phyloP scores from a whole-genome alignment of 2,888 invertebrate species.

The Sympetrum striolatum region DNA sequence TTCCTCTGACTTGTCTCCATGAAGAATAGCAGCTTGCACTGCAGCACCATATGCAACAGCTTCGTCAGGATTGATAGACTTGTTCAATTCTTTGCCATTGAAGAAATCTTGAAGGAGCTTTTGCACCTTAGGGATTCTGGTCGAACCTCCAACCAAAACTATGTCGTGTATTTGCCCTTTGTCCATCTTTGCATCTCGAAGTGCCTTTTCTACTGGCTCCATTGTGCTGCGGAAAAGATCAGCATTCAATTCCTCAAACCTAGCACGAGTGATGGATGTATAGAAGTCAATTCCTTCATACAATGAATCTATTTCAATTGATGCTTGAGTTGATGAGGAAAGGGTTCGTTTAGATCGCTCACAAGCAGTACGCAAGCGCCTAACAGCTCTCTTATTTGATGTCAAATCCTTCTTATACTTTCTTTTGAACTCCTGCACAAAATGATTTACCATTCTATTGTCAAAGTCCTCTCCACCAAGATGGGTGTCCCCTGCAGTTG shows the following conservation, averaged over 20 bases:
- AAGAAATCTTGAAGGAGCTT: slow-evolving; percentile 65
- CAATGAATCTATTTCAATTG: slow-evolving; percentile 65
- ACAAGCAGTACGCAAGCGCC: slow-evolving; percentile 61
- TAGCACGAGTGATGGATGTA: slow-evolving; percentile 68
- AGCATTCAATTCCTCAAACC: slow-evolving; percentile 65
- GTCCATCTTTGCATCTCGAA: slow-evolving; percentile 69
- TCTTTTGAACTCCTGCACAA: slow-evolving; percentile 64
- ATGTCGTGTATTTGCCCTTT: slow-evolving; percentile 65
- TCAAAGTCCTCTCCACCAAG: slow-evolving; percentile 68
- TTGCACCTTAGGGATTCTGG: slow-evolving; percentile 73
- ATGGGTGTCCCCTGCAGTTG: slow-evolving; percentile 69
- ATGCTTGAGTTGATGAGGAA: slow-evolving; percentile 61
- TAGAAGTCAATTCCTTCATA: slow-evolving; percentile 70
- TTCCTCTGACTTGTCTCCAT: slow-evolving; percentile 64
- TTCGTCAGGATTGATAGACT: slow-evolving; percentile 76
- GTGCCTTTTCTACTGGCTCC: slow-evolving; percentile 70
- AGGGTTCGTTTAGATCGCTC: slow-evolving; percentile 62
- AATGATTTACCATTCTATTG: slow-evolving; percentile 65
- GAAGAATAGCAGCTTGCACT: slow-evolving; percentile 69
- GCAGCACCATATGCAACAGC: slow-evolving; percentile 74
- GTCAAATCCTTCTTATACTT: slow-evolving; percentile 62
- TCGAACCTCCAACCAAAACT: slow-evolving; percentile 71
- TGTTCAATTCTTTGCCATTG: slow-evolving; percentile 68
- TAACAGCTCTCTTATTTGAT: slow-evolving; percentile 59
- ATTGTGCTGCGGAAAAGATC: slow-evolving; percentile 67